Conservation (phyloP, 2,888 invertebrate genomes). For the Cheilosia urbana region DNA sequence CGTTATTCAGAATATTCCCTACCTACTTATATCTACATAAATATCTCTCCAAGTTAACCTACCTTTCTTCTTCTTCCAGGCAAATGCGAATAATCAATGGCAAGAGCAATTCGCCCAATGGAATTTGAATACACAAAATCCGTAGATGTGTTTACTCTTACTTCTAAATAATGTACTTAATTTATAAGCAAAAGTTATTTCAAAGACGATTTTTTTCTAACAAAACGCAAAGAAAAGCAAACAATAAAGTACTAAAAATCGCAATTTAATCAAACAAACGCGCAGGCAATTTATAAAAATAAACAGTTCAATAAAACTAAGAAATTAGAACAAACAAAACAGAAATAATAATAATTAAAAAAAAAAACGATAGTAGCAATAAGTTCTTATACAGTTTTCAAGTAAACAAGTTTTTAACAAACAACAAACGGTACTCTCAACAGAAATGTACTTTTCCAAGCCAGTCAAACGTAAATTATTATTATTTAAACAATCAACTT, state of each 20-base stretch:
- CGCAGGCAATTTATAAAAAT: conserved; percentile 67
- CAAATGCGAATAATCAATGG: conserved; percentile 84
- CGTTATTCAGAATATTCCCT: too few species aligned
- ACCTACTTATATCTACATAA: too few species aligned
- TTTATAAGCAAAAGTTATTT: conserved; percentile 13
- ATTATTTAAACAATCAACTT: conserved; percentile 4
- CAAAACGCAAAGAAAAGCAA: conserved; percentile 21
- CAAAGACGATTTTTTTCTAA: conserved; percentile 8
- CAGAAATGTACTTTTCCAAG: conserved; percentile 43
- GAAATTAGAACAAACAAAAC: conserved; percentile 1
- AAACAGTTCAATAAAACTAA: conserved; percentile 23
- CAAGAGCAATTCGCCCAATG: conserved; percentile 84
- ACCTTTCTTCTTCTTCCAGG: conserved; percentile 78
- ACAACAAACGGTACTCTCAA: conserved; percentile 26
- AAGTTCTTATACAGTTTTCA: conserved; percentile 65
- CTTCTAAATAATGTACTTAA: conserved; percentile 50
- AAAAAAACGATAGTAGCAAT: conserved; percentile 32
- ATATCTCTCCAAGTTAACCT: not conserved
- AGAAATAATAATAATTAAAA: not conserved
- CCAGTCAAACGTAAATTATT: conserved; percentile 52
- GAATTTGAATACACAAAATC: conserved; percentile 83
- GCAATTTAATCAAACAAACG: conserved; percentile 64
- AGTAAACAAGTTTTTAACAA: conserved; percentile 32
- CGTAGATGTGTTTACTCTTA: conserved; percentile 41
- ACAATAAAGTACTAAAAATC: conserved; percentile 30